Base-by-base conservation (phyloP, 2,888 invertebrate genomes). In the Portevinia maculata region DNA sequence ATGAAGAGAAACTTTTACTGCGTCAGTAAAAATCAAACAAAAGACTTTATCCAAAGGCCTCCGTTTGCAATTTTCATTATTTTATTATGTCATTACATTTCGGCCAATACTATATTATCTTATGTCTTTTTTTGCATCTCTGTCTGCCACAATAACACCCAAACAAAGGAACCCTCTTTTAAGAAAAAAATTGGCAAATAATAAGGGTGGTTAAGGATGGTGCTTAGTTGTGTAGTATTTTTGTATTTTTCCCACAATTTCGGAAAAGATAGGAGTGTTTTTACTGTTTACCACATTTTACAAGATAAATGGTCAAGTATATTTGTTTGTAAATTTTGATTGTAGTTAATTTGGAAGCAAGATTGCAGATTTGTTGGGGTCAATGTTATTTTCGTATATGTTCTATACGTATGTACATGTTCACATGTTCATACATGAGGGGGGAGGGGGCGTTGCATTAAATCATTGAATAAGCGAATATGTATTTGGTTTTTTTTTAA, bases 21-120 rank as follows among this genome's bases (percentile, higher is more conserved):
- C 87, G 86, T 86, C 87, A 89, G 89, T 89, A 89, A 89, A 89
- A 88, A 87, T 84, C 87, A 86, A 89, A 88, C 87, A 89, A 88
- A 87, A 81, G 87, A 86, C 86, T 86, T 86, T 71, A 85, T 85
- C 79, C 84, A 62, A 73, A 75, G 78, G 86, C 88, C 86, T 87
- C 86, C 87, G 87, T 87, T 87, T 86, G 88, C 87, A 87, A 89
- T 89, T 89, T 89, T 87, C 89, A 89, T 89, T 88, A 90, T 89
- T 89, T 90, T 90, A 89, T 89, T 89, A 87, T 87, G 87, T 87
- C 85, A 89, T 89, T 79, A 74, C 74, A 79, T 79, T 79, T 73
- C 67, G 67, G 79, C 67, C 48, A 67, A 79, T 79, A 79, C 60
- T 79, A 60, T 74, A 74, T 74, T 79, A 79, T 79, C 79, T 74